Evolutionary conservation across 2,888 invertebrate genomes (phyloP).

Genomic region (Nebria brevicollis): DNA sequence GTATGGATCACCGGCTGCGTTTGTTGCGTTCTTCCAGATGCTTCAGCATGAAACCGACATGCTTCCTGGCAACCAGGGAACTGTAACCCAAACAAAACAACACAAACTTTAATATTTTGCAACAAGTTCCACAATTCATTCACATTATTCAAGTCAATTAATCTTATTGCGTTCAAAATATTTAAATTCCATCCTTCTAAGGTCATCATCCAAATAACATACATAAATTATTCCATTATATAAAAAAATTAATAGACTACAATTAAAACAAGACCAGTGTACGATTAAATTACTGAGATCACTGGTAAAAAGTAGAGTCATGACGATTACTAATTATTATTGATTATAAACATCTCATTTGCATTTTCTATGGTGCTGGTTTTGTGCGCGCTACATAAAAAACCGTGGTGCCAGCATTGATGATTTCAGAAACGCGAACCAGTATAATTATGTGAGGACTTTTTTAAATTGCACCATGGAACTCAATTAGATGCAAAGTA

Average conservation of each 20-base stretch:
- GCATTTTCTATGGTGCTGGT: constrained; percentile 51
- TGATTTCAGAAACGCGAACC: constrained; percentile 56
- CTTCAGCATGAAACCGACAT: constrained; percentile 75
- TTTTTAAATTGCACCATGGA: constrained; percentile 54
- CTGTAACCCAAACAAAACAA: constrained; percentile 63
- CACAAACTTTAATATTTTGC: constrained; percentile 12
- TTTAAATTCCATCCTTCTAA: too few relatives aligned
- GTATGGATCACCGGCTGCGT: constrained; percentile 77
- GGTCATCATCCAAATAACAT: background rate
- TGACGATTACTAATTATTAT: constrained; percentile 55
- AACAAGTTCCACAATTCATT: too few relatives aligned
- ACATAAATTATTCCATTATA: background rate
- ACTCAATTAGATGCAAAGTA: constrained; percentile 54
- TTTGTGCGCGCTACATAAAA: constrained; percentile 50
- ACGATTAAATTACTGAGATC: constrained; percentile 4
- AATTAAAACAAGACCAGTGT: background rate
- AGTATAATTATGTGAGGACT: constrained; percentile 54
- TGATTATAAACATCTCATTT: constrained; percentile 54
- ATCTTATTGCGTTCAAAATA: background rate
- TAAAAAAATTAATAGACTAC: background rate
- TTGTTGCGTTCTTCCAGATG: constrained; percentile 69
- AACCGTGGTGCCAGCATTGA: constrained; percentile 51
- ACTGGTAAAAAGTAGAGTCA: constrained; percentile 12
- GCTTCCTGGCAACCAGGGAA: constrained; percentile 78
- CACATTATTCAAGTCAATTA: background rate